Evolutionary conservation across 2,797 vertebrate species (phyloP).

Genomic region (Epinephelus malabaricus): DNA sequence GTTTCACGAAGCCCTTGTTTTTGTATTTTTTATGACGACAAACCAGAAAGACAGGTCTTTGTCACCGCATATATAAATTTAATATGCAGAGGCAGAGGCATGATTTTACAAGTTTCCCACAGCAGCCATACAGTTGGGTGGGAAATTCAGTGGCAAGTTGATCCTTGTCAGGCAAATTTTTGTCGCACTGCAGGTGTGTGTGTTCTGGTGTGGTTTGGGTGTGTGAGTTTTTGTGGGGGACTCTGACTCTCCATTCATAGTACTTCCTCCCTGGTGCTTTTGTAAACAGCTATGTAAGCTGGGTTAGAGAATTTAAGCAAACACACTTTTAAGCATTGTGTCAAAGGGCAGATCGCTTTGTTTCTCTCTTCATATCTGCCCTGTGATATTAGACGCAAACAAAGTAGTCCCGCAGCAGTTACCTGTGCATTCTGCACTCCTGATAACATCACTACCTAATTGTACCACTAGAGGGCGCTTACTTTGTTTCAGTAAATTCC

Average conservation of each 20-base stretch:
- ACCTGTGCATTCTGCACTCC: not conserved
- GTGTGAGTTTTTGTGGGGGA: constrained; percentile 17
- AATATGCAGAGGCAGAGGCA: not conserved
- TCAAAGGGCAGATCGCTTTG: constrained; percentile 2
- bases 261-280: not conserved
- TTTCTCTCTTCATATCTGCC: not conserved
- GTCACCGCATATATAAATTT: not conserved
- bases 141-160: constrained; percentile 14
- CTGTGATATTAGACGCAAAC: constrained; percentile 11
- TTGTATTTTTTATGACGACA: not conserved
- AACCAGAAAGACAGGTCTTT: constrained; percentile 58
- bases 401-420: not conserved
- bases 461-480: constrained; percentile 55
- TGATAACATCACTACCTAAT: not conserved
- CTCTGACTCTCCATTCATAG: not conserved
- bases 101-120: constrained; percentile 46
- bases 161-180: constrained; percentile 16
- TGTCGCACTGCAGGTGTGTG: constrained; percentile 39
- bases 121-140: not conserved
- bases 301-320: constrained; percentile 3
- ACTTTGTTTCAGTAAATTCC: not conserved
- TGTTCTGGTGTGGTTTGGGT: constrained; percentile 45
- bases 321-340: not conserved
- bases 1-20: not conserved
- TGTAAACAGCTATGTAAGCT: constrained; percentile 10